Evolutionary conservation across 2,113 vertebrate species (phyloP).

Genomic region (Parotia lawesii): DNA sequence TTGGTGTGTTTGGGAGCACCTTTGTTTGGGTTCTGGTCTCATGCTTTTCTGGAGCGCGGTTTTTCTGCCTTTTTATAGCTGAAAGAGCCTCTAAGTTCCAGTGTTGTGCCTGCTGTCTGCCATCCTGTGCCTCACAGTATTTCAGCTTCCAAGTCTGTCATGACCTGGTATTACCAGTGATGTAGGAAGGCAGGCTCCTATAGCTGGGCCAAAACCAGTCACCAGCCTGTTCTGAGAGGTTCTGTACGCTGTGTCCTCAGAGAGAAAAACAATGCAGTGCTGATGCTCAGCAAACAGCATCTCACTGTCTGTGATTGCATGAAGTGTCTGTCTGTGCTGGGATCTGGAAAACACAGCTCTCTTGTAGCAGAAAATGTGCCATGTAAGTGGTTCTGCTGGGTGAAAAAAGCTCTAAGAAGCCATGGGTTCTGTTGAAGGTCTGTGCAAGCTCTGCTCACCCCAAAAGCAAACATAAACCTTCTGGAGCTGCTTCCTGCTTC

Average conservation of each 20-base stretch:
- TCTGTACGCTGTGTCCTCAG: not conserved
- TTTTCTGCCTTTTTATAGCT: not conserved
- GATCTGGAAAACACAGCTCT: not conserved
- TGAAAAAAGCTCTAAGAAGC: not conserved
- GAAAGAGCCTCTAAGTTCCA: not conserved
- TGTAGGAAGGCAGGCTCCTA: not conserved
- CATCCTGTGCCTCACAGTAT: not conserved
- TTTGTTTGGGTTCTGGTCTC: not conserved
- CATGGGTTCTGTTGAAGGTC: rapidly evolving
- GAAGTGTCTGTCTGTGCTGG: not conserved
- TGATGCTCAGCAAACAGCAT: not conserved
- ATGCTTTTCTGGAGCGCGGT: rapidly evolving
- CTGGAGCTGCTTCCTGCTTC: slow-evolving; percentile 3
- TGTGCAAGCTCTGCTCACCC: not conserved
- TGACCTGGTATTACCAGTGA: not conserved
- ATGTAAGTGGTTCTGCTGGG: not conserved
- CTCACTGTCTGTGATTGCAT: rapidly evolving
- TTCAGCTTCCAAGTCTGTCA: not conserved
- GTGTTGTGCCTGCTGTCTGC: not conserved
- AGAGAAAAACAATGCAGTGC: not conserved
- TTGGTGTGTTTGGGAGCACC: not conserved
- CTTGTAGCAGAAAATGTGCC: not conserved
- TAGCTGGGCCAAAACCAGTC: not conserved
- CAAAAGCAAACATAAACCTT: slow-evolving; percentile 21
- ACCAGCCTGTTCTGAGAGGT: not conserved